Percentiles rank a stretch among this genome's conserved stretches.
phyloP scores from a whole-genome alignment of 2,888 invertebrate species.

The Saturnia japonica region DNA sequence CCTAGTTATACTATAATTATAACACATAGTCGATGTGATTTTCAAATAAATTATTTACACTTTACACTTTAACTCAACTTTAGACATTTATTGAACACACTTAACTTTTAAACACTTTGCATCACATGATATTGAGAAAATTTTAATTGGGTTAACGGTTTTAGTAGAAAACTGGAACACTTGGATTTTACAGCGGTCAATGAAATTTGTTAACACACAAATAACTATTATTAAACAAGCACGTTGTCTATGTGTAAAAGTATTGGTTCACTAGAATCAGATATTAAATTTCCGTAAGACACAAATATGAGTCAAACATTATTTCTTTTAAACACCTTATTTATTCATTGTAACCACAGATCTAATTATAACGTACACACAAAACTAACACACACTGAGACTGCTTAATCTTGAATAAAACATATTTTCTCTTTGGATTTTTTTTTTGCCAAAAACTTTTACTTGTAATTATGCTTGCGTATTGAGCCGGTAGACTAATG shows the following conservation, averaged over 20 bases:
- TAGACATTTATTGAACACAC: not conserved
- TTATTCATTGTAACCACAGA: too few relatives aligned
- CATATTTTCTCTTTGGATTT: too few relatives aligned
- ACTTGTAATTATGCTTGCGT: not conserved
- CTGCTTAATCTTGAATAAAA: too few relatives aligned
- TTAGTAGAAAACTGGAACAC: not conserved
- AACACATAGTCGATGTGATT: not conserved
- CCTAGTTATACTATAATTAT: too few relatives aligned
- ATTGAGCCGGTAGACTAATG: not conserved
- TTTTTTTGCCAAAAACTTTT: too few relatives aligned
- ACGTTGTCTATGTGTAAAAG: not conserved
- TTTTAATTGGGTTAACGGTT: not conserved
- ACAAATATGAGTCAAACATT: not conserved
- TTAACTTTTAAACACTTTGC: not conserved
- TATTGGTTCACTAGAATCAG: not conserved
- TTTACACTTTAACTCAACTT: not conserved
- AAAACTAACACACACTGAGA: too few relatives aligned
- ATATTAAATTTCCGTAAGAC: not conserved
- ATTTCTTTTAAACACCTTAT: not conserved
- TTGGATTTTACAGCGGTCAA: not conserved
- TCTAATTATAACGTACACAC: too few relatives aligned
- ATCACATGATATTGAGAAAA: not conserved
- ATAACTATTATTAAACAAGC: not conserved
- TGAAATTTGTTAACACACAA: not conserved
- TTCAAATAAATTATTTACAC: not conserved